phyloP scores from a whole-genome alignment of 2,888 invertebrate genomes.

The Epiblema foenella region DNA sequence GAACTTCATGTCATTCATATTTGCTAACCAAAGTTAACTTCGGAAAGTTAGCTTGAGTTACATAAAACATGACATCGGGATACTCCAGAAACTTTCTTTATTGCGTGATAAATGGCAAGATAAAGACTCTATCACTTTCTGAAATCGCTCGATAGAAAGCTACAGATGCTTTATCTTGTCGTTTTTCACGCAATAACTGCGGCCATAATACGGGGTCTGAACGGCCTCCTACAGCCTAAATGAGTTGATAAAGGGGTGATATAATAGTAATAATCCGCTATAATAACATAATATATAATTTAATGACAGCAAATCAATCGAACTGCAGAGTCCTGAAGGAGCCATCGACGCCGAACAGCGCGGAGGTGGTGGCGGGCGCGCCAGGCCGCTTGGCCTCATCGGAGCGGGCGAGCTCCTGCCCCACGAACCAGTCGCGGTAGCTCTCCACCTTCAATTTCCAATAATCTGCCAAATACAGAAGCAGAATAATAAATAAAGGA shows the following conservation, averaged over 20 bases:
- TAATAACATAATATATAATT: not conserved
- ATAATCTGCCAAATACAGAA: constrained; percentile 46
- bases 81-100: no score
- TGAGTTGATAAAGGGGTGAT: not conserved
- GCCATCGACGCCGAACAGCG: constrained; percentile 81
- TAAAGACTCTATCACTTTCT: no score
- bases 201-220: no score
- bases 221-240: no score
- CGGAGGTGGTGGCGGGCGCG: constrained; percentile 63
- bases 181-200: no score
- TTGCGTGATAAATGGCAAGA: no score
- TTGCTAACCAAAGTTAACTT: no score
- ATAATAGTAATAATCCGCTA: constrained; percentile 1
- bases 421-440: constrained; percentile 76
- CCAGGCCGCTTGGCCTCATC: constrained; percentile 82
- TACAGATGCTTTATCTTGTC: no score
- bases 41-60: no score
- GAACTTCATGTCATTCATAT: no score
- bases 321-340: constrained; percentile 81
- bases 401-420: constrained; percentile 72
- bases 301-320: constrained; percentile 61
- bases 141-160: no score
- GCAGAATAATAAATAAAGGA: not conserved
- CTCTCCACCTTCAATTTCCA: constrained; percentile 79
- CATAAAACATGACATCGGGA: no score